phyloP scores from a whole-genome alignment of 2,797 vertebrate species.

The Potorous gilbertii region DNA sequence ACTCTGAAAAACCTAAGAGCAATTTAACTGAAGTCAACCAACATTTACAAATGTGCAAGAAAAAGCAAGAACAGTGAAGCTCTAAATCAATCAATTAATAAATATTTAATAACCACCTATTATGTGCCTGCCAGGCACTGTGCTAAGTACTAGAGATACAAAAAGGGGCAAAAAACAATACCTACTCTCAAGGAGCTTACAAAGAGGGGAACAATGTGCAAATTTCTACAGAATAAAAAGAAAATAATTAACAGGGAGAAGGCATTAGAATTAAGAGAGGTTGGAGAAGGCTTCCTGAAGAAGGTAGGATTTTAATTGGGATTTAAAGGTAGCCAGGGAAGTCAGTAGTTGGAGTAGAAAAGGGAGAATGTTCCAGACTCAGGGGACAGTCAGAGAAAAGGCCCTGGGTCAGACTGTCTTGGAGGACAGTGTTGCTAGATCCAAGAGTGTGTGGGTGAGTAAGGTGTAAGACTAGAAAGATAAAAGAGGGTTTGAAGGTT shows the following conservation, averaged over 20 bases:
- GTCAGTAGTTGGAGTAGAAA: neutral
- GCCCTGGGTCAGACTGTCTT: neutral
- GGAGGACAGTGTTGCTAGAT: neutral
- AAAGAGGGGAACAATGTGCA: neutral
- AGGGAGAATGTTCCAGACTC: neutral
- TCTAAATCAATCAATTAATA: neutral
- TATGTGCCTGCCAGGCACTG: neutral
- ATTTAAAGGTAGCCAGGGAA: neutral
- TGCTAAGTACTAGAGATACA: neutral
- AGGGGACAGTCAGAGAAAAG: neutral
- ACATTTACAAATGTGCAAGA: neutral
- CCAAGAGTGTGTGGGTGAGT: neutral
- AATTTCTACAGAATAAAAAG: neutral
- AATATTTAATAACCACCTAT: neutral
- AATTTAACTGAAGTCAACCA: neutral
- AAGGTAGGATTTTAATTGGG: neutral
- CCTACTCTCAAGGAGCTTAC: neutral
- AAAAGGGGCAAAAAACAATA: neutral
- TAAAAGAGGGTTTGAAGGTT: neutral
- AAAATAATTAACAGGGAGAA: neutral
- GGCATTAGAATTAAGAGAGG: neutral
- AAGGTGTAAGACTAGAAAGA: neutral
- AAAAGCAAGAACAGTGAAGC: neutral
- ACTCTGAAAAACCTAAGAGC: neutral
- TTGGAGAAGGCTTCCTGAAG: neutral